A percentile compares a stretch with the other conserved stretches of the same genome.
phyloP scores from a whole-genome alignment of 2,888 invertebrate species.

The Eudasyphora cyanicolor region DNA sequence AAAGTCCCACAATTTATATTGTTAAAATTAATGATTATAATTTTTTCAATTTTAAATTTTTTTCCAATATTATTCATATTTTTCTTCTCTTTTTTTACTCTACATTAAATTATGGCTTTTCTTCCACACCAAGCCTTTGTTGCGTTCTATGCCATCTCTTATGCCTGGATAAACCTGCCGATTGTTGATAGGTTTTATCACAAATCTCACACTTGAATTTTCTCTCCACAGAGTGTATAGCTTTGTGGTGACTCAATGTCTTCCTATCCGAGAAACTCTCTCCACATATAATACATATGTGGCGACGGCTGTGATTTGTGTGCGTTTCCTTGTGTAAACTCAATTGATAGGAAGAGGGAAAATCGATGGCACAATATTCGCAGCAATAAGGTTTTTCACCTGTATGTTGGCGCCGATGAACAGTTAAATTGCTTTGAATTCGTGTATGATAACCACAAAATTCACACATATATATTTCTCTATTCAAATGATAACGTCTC shows the following conservation, averaged over 20 bases:
- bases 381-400: slow-evolving; percentile 73
- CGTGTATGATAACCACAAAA: slow-evolving; percentile 64
- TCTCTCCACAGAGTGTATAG: slow-evolving; percentile 69
- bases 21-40: too few relatives aligned
- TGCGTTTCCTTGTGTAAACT: slow-evolving; percentile 53
- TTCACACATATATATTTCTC: slow-evolving; percentile 67
- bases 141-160: slow-evolving; percentile 67
- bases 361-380: slow-evolving; percentile 60
- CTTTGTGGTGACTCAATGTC: slow-evolving; percentile 71
- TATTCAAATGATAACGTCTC: slow-evolving; percentile 61
- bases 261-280: slow-evolving; percentile 70
- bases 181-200: slow-evolving; percentile 71
- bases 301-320: slow-evolving; percentile 46
- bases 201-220: slow-evolving; percentile 73
- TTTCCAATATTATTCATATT: too few relatives aligned
- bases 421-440: slow-evolving; percentile 72
- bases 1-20: too few relatives aligned
- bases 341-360: slow-evolving; percentile 64
- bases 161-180: slow-evolving; percentile 73
- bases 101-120: neutral
- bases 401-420: slow-evolving; percentile 73
- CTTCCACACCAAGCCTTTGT: slow-evolving; percentile 24
- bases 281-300: slow-evolving; percentile 69
- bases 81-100: too few relatives aligned
- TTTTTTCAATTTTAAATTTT: too few relatives aligned